Evolutionary conservation across 2,797 vertebrate genomes (phyloP).

Genomic region (Micropoecilia bifurca): DNA sequence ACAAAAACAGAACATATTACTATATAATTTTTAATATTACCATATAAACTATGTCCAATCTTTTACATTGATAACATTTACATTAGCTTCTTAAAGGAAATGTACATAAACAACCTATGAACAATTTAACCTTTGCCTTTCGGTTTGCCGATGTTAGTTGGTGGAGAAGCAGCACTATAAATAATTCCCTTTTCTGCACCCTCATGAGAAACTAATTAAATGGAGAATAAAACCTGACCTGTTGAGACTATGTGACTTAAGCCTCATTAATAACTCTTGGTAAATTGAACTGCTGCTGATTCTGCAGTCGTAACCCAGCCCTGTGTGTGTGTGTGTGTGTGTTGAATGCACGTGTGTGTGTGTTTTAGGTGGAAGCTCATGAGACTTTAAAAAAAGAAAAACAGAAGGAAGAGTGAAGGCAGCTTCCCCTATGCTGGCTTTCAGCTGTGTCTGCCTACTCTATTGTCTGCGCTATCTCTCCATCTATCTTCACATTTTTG

Average conservation of each 20-base stretch:
- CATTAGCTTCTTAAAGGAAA: background rate
- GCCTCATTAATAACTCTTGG: conserved; percentile 49
- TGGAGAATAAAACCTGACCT: conserved; percentile 31
- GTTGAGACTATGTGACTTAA: conserved; percentile 27
- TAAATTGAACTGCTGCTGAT: conserved; percentile 53
- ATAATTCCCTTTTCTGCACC: conserved; percentile 33
- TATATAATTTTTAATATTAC: background rate
- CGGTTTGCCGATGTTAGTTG: background rate
- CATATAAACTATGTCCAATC: background rate
- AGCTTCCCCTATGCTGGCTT: conserved; percentile 27
- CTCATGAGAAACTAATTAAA: conserved; percentile 37
- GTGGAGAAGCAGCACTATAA: conserved; percentile 13
- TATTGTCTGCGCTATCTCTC: conserved; percentile 50
- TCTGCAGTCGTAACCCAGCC: conserved; percentile 37
- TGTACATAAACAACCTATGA: background rate
- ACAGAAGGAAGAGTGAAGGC: conserved; percentile 34
- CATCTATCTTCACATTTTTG: conserved; percentile 48
- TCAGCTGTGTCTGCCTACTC: conserved; percentile 27
- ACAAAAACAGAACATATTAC: background rate
- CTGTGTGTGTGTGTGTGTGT: background rate
- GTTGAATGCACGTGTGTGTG: background rate
- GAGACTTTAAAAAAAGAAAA: conserved; percentile 7
- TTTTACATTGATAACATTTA: background rate
- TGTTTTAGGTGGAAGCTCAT: background rate
- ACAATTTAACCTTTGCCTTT: background rate